Conservation (phyloP, 2,888 invertebrate genomes). For the Dorcus hopei region DNA sequence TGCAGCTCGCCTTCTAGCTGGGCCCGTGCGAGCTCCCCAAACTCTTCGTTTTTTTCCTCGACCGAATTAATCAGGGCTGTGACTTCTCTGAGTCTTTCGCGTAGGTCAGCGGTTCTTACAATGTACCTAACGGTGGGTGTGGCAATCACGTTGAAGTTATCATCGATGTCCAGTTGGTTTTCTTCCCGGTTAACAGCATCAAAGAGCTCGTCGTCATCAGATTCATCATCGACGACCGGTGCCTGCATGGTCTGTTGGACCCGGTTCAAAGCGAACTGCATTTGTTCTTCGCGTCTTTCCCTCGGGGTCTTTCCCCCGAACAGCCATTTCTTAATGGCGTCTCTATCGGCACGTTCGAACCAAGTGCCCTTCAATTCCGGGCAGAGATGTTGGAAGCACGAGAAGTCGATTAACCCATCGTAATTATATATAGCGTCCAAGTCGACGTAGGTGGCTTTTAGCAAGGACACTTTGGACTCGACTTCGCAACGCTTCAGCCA, state of each 20-base stretch:
- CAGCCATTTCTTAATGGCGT: conserved; percentile 10
- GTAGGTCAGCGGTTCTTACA: no score
- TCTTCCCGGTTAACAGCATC: conserved; percentile 11
- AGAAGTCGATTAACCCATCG: conserved; percentile 9
- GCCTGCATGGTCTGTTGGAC: no score
- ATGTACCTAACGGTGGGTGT: no score
- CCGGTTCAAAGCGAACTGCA: no score
- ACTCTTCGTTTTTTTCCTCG: no score
- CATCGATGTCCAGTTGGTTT: conserved; percentile 8
- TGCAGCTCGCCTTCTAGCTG: conserved; percentile 31
- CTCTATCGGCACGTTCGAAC: background rate
- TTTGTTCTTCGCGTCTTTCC: no score
- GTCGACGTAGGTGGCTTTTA: conserved; percentile 1
- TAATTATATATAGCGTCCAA: conserved; percentile 2
- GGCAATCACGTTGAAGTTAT: conserved; percentile 2
- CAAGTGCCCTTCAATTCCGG: conserved; percentile 9
- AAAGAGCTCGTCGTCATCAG: conserved; percentile 11
- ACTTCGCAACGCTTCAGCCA: background rate
- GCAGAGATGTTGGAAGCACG: background rate
- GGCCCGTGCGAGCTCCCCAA: no score
- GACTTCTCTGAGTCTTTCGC: no score
- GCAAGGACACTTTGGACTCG: background rate
- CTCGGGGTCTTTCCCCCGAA: background rate
- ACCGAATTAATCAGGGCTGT: no score
- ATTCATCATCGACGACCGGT: background rate